Conservation (phyloP, 2,113 vertebrate genomes). For the Salvator merianae region DNA sequence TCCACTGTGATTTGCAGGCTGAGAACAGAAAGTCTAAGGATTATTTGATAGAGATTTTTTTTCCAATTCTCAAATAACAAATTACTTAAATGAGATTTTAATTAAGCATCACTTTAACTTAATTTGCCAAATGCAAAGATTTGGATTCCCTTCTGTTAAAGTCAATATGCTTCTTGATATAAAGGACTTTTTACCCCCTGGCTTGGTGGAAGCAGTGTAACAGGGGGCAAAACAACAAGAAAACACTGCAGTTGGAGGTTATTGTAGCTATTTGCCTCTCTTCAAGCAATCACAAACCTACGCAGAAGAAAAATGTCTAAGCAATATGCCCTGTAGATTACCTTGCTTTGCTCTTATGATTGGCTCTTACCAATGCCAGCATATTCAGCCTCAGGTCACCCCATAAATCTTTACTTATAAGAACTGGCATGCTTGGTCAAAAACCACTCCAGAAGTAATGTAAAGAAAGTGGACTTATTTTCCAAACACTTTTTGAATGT, state of each 20-base stretch:
- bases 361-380: background rate
- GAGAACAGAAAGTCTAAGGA: background rate
- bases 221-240: background rate
- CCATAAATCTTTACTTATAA: background rate
- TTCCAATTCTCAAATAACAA: conserved; percentile 10
- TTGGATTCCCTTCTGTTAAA: background rate
- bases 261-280: background rate
- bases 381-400: background rate
- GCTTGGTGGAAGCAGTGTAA: background rate
- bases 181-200: background rate
- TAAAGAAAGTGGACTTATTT: background rate
- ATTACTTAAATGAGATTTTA: conserved; percentile 22
- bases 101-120: background rate
- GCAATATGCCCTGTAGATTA: background rate
- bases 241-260: background rate
- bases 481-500: background rate
- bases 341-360: background rate
- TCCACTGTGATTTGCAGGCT: conserved; percentile 7
- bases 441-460: background rate
- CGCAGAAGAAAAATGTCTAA: background rate
- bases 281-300: background rate
- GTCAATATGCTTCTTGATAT: background rate
- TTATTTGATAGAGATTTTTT: background rate
- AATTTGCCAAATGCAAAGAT: conserved; percentile 23
- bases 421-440: background rate